Evolutionary conservation across 2,113 vertebrate species (phyloP).

Genomic region (Antigone vipio): DNA sequence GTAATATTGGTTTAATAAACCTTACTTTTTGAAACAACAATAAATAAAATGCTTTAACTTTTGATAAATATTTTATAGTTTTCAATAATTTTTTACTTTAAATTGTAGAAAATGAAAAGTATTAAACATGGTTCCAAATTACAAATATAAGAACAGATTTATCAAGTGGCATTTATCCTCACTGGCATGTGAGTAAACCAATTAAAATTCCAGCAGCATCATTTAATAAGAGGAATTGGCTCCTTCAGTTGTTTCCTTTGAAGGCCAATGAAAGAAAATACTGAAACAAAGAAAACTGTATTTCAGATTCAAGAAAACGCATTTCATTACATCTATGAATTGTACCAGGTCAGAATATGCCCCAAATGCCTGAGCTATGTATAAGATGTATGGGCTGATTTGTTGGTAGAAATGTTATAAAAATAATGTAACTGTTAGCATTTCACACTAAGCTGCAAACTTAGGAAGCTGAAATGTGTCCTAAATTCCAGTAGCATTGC

Average conservation of each 20-base stretch:
- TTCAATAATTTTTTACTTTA: background rate
- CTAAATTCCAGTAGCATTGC: background rate
- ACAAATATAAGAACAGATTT: background rate
- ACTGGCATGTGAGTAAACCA: background rate
- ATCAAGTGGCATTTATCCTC: background rate
- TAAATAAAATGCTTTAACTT: background rate
- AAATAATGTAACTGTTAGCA: background rate
- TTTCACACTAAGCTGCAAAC: background rate
- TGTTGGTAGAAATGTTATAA: background rate
- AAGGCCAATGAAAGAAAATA: background rate
- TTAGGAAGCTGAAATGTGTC: background rate
- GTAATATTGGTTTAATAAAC: background rate
- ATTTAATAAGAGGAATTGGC: background rate
- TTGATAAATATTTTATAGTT: background rate
- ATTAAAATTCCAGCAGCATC: background rate
- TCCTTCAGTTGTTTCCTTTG: background rate
- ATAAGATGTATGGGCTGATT: background rate
- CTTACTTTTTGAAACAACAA: background rate
- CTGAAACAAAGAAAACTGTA: background rate
- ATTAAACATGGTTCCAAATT: background rate
- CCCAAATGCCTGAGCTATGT: background rate
- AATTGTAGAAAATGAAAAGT: background rate
- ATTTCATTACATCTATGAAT: background rate
- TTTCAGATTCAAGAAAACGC: background rate
- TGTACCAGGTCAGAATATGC: background rate